Evolutionary conservation across 2,113 vertebrate genomes (phyloP), one percentile per base, ranked within the genome.

Genomic region (Leucopternis melanops): DNA sequence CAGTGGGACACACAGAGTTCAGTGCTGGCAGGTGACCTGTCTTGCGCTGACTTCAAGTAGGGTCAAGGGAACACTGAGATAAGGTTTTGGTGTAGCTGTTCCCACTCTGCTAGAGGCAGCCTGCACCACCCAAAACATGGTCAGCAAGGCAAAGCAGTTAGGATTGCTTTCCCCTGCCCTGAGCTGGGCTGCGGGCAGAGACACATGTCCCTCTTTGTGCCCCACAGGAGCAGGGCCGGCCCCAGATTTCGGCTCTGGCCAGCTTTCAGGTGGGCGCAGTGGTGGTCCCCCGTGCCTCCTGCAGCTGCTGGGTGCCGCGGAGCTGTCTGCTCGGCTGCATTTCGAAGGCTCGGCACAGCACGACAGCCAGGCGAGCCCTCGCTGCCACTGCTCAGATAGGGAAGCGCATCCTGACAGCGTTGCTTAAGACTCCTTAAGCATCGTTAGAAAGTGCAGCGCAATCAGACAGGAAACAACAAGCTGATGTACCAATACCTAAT

Each of bases 141-240:
- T 32, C 58, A 66, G 67, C 57, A 1, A 49, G n/a, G 36, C 11
- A 55, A 16, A 36, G 40, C 59, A 27, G 10, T 2, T 20, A 3
- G 8, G 26, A 29, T 59, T 20, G 29, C 36, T 57, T 11, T 59
- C 42, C 36, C 29, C 9, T 10, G 38, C 67, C 57, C 90, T 11
- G 34, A 38, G 38, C 65, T 15, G 54, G 3, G 17, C 72, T 81
- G n/a, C 3, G 23, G 45, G 18, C 63, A 50, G 71, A 6, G 16
- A n/a, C 13, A 47, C 4, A 0, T 0, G 2, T 13, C 40, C 21
- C 42, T 29, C 55, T 34, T 16, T 8, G 11, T n/a, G 18, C 4
- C 27, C 4, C 0, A 0, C 52, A 40, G 57, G 20, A 85, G 61
- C 1, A 0, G 52, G 38, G 11, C 49, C 2, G 1, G 26, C 32